Percentiles rank a stretch among this genome's conserved stretches.
Evolutionary conservation across 2,888 invertebrate species (phyloP).

Genomic region (Tetanocera ferruginea): DNA sequence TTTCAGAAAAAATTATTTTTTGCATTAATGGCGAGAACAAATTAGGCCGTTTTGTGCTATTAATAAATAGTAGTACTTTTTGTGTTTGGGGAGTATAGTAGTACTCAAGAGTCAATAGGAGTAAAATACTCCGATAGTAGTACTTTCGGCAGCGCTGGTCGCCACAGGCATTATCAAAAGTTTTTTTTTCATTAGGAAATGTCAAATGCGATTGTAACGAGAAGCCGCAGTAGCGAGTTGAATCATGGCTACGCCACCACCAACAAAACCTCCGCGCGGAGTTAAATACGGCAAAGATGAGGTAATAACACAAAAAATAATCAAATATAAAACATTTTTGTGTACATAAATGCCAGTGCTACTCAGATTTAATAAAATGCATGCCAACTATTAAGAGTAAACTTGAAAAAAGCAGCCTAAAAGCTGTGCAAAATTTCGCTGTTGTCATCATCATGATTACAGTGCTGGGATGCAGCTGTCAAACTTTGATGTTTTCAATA

Average conservation of each 20-base stretch:
- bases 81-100: too few relatives aligned
- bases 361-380: too few relatives aligned
- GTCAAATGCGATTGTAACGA: constrained; percentile 20
- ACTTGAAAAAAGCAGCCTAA: too few relatives aligned
- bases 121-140: too few relatives aligned
- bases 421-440: constrained; percentile 20
- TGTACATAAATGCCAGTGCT: too few relatives aligned
- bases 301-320: constrained; percentile 70
- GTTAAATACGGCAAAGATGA: constrained; percentile 90
- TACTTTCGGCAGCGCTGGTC: too few relatives aligned
- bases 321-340: neutral
- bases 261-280: constrained; percentile 88
- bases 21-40: too few relatives aligned
- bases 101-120: too few relatives aligned
- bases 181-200: constrained; percentile 12
- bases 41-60: too few relatives aligned
- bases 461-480: constrained; percentile 40
- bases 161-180: neutral
- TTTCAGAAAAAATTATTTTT: too few relatives aligned
- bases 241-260: constrained; percentile 76
- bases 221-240: constrained; percentile 28
- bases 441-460: constrained; percentile 12
- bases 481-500: constrained; percentile 39
- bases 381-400: too few relatives aligned
- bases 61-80: too few relatives aligned